A percentile compares a stretch with the other conserved stretches of the same genome.
These are phyloP conservation scores for Echinops telfairi DNA, from an alignment of 2,113 vertebrate genomes.

Conservation along the genomic window DNA sequence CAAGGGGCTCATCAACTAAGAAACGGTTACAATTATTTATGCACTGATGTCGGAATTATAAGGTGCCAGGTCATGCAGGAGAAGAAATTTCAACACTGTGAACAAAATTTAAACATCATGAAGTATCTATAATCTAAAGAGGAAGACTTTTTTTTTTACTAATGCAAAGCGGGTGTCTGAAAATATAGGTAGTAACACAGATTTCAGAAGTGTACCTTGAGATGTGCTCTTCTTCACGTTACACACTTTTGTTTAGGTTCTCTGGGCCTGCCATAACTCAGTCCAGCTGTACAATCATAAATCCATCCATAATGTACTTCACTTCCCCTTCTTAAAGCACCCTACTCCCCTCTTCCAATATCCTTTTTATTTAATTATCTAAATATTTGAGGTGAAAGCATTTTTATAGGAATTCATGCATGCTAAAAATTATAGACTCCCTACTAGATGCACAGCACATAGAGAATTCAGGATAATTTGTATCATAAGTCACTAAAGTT, in stretches of 20 bases:
- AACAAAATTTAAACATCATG: constrained; percentile 33
- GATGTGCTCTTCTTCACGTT: constrained; percentile 41
- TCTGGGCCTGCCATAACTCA: constrained; percentile 29
- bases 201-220: constrained; percentile 50
- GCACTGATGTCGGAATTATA: neutral
- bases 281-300: constrained; percentile 71
- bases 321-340: constrained; percentile 45
- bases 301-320: constrained; percentile 55
- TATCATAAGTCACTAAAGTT: constrained; percentile 12
- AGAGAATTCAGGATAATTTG: constrained; percentile 52
- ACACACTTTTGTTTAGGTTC: constrained; percentile 54
- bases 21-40: constrained; percentile 34
- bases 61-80: constrained; percentile 21
- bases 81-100: constrained; percentile 41
- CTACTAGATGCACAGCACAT: neutral
- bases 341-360: neutral
- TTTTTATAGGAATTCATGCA: constrained; percentile 70
- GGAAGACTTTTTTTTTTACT: constrained; percentile 53
- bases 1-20: neutral
- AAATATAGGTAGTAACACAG: constrained; percentile 32
- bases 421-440: constrained; percentile 21
- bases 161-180: constrained; percentile 50
- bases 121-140: constrained; percentile 49
- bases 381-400: constrained; percentile 72
- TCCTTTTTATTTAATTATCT: constrained; percentile 76